Evolutionary conservation across 2,888 invertebrate genomes (phyloP).

Genomic region (Erebia ligea): DNA sequence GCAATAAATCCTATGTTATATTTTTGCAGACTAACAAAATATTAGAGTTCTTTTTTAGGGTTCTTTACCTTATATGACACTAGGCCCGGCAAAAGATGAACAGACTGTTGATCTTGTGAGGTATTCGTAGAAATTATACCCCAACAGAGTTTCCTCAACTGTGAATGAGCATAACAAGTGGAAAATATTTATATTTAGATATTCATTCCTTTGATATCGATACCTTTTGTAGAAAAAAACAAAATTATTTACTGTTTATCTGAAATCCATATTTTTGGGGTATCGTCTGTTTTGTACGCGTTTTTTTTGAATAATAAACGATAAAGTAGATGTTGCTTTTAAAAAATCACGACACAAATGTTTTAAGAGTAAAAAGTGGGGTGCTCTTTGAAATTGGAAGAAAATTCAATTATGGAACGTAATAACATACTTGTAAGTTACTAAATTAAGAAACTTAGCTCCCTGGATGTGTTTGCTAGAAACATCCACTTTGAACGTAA

Average conservation of each 20-base stretch:
- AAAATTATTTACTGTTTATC: constrained; percentile 1
- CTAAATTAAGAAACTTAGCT: constrained; percentile 14
- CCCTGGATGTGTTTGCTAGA: constrained; percentile 46
- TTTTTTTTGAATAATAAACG: not conserved
- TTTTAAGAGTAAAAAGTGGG: not conserved
- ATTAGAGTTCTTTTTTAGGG: not conserved
- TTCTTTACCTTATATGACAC: not conserved
- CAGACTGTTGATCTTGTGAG: not conserved
- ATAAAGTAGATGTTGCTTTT: not conserved
- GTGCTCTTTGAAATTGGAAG: too few relatives aligned
- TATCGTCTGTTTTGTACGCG: not conserved
- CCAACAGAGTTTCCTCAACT: not conserved
- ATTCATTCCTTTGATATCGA: constrained; percentile 11
- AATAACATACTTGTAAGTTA: not conserved
- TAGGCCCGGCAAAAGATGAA: not conserved
- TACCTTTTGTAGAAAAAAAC: constrained; percentile 6
- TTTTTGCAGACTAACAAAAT: too few relatives aligned
- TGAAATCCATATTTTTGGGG: constrained; percentile 4
- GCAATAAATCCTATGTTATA: too few relatives aligned
- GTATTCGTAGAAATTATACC: not conserved
- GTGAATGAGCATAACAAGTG: not conserved
- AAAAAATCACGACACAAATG: not conserved
- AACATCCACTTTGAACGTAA: constrained; percentile 48
- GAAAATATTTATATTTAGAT: constrained; percentile 7
- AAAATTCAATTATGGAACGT: too few relatives aligned